phyloP scores from a whole-genome alignment of 2,113 vertebrate species.

The Oreochromis spilurus region DNA sequence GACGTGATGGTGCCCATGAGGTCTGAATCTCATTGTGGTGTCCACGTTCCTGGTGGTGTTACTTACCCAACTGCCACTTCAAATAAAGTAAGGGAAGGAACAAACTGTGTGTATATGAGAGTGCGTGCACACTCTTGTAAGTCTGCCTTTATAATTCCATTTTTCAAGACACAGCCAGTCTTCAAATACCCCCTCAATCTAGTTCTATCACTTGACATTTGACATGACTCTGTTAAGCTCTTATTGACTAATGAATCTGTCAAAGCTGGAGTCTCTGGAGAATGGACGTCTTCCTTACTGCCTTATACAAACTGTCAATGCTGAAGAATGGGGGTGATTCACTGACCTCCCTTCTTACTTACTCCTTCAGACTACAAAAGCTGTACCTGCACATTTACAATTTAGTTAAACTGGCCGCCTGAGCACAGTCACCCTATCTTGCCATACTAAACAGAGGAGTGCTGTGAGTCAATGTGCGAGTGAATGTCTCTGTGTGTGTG shows the following conservation, averaged over 20 bases:
- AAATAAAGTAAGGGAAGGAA: slow-evolving; percentile 47
- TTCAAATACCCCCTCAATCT: slow-evolving; percentile 24
- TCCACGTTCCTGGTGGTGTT: slow-evolving; percentile 54
- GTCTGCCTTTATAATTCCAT: slow-evolving; percentile 11
- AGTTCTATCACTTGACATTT: slow-evolving; percentile 30
- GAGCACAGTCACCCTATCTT: slow-evolving; percentile 40
- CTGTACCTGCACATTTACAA: slow-evolving; percentile 54
- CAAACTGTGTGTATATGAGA: background rate
- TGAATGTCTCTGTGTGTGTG: background rate
- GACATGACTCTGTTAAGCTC: slow-evolving; percentile 40
- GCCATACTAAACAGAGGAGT: slow-evolving; percentile 40
- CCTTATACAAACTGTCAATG: slow-evolving; percentile 29
- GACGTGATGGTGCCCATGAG: slow-evolving; percentile 70
- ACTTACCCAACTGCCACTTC: slow-evolving; percentile 64
- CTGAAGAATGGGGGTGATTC: slow-evolving; percentile 43
- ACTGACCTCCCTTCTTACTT: slow-evolving; percentile 54
- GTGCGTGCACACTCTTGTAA: background rate
- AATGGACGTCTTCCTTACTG: slow-evolving; percentile 16
- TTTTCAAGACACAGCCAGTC: slow-evolving; percentile 22
- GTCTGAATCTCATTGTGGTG: slow-evolving; percentile 60
- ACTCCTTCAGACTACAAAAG: slow-evolving; percentile 48
- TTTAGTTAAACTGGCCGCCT: slow-evolving; percentile 59
- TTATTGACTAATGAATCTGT: slow-evolving; percentile 58
- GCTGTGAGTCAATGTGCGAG: background rate
- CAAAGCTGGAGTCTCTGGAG: slow-evolving; percentile 33